Conservation (phyloP, 2,113 vertebrate species). For the Proteles cristata region DNA sequence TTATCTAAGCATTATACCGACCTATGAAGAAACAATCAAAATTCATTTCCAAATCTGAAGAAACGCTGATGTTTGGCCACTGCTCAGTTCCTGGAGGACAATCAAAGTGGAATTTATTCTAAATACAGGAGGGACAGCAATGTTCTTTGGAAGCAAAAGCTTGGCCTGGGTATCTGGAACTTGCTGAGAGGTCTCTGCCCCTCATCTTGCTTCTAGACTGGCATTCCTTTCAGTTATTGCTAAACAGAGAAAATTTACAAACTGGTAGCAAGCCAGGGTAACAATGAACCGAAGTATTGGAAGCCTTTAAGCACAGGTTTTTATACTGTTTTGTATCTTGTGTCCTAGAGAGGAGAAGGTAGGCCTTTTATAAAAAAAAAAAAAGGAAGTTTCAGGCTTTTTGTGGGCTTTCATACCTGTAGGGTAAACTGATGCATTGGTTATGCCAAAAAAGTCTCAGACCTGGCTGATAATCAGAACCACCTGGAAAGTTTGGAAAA, state of each 20-base stretch:
- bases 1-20: neutral
- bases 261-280: neutral
- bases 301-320: constrained; percentile 19
- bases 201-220: neutral
- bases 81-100: constrained; percentile 43
- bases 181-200: neutral
- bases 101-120: constrained; percentile 57
- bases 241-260: constrained; percentile 20
- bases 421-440: neutral
- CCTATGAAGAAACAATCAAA: constrained; percentile 34
- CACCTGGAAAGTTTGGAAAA: neutral
- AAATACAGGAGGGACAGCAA: constrained; percentile 17
- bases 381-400: neutral
- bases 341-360: constrained; percentile 11
- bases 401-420: neutral
- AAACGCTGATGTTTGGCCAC: constrained; percentile 55
- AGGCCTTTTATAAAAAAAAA: neutral
- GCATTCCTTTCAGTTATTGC: constrained; percentile 9
- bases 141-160: constrained; percentile 7
- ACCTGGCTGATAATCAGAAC: neutral
- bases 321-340: constrained; percentile 17
- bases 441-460: neutral
- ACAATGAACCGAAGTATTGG: neutral
- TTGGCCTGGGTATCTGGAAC: neutral
- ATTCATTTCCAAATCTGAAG: constrained; percentile 67